Conservation (phyloP, 2,888 invertebrate species). For the Drosophila neonasuta region DNA sequence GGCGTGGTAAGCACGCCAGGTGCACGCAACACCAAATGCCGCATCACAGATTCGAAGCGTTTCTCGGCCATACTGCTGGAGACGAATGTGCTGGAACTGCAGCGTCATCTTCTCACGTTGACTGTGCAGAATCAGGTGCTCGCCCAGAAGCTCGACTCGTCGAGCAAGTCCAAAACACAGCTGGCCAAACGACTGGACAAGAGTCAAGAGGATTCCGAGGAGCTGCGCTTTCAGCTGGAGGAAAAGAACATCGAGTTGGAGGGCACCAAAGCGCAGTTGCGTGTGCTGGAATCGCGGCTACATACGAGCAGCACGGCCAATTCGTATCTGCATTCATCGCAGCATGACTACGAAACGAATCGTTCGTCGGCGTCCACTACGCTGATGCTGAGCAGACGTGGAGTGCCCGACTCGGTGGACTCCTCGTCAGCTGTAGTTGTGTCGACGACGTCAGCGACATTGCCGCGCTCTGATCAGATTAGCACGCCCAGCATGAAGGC, state of each 20-base stretch:
- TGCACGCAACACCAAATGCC: constrained; percentile 85
- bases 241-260: constrained; percentile 92
- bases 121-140: constrained; percentile 93
- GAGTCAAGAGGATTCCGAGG: constrained; percentile 90
- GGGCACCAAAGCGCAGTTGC: constrained; percentile 89
- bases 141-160: constrained; percentile 87
- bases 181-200: constrained; percentile 88
- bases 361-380: constrained; percentile 80
- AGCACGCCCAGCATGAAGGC: constrained; percentile 85
- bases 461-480: constrained; percentile 79
- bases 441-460: constrained; percentile 48
- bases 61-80: constrained; percentile 92
- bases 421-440: constrained; percentile 41
- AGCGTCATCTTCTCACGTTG: constrained; percentile 90
- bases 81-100: constrained; percentile 91
- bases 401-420: constrained; percentile 66
- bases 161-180: constrained; percentile 86
- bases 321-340: constrained; percentile 80
- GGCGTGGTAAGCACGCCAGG: constrained; percentile 86
- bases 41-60: constrained; percentile 88
- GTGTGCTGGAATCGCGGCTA: constrained; percentile 86
- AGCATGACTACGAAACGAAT: constrained; percentile 80
- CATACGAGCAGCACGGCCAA: constrained; percentile 81
- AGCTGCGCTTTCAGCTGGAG: constrained; percentile 91
- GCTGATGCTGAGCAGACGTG: constrained; percentile 78